phyloP scores from a whole-genome alignment of 1,140 invertebrate species.

The Philopotamus ludificatus region DNA sequence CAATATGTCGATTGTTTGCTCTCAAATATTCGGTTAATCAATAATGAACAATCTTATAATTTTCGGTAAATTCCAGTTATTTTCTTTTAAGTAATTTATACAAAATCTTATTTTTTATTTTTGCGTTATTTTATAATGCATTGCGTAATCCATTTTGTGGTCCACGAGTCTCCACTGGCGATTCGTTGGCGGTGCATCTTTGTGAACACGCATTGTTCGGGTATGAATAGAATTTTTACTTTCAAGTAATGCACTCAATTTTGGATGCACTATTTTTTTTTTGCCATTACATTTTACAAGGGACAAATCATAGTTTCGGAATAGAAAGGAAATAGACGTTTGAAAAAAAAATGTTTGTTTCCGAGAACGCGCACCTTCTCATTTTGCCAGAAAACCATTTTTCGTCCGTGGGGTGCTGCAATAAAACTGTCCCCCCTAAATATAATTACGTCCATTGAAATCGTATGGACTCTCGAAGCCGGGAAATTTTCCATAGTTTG shows the following conservation, averaged over 20 bases:
- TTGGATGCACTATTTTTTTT: conserved; percentile 21
- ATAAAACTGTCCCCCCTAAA: background rate
- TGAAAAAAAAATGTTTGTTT: background rate
- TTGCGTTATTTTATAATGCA: too few relatives aligned
- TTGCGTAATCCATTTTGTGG: too few relatives aligned
- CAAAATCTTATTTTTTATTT: too few relatives aligned
- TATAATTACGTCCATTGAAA: too few relatives aligned
- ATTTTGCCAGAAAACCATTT: too few relatives aligned
- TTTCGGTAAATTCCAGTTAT: too few relatives aligned
- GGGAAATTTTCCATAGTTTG: too few relatives aligned
- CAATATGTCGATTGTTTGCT: background rate
- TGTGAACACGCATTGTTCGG: conserved; percentile 13
- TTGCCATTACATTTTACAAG: conserved; percentile 21
- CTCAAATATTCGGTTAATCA: too few relatives aligned
- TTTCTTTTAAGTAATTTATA: too few relatives aligned
- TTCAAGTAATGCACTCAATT: conserved; percentile 36
- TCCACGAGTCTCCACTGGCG: background rate
- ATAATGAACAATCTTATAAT: too few relatives aligned
- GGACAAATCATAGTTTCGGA: conserved; percentile 15
- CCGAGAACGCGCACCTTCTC: background rate
- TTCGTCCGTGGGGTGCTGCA: background rate
- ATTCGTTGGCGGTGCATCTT: conserved; percentile 20
- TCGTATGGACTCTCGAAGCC: too few relatives aligned
- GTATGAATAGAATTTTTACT: conserved; percentile 30
- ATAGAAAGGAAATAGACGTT: conserved; percentile 14